Evolutionary conservation across 53 echinoderm and acorn worm species (phyloP), one percentile per base, ranked within the genome.

Genomic region (Zoroaster sp.): DNA sequence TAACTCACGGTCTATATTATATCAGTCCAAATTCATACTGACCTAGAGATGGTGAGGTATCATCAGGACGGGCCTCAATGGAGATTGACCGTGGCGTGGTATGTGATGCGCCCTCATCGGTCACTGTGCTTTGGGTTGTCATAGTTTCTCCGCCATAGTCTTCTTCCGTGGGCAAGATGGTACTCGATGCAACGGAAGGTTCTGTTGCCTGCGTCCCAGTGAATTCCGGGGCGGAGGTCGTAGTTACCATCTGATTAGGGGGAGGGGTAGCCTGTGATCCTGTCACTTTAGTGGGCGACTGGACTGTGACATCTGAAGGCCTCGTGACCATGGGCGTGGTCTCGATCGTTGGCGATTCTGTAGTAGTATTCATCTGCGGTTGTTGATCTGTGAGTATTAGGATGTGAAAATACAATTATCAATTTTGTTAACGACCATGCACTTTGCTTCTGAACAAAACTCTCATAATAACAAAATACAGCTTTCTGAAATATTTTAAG

Each of bases 61-160:
- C 13, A 5, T 23, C 4, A 7, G 0, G 25, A 11, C 7, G 8
- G 0, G 14, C 35, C 8, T 2, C 38, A 46, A 85, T 15, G 15
- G 85, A 69, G 35, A 85, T 20, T 12, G 38, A 72, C 47, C 85
- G 43, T 45, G 85, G 85, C 1, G 85, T 85, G 42, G 34, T 30
- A 14, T 37, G 13, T 30, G 6, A 17, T 34, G 12, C 83, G 70
- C 66, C 66, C 44, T 20, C 83, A 69, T 8, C 46, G 83, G 69
- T 70, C 44, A 35, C 49, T 47, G 47, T 72, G n/a, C n/a, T 70
- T 8, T 47, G 11, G 35, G 14, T 10, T 30, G 21, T 79, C 63
- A 43, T 2, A n/a, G 43, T 74, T 38, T 8, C 54, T 79, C 17
- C 72, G 0, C 8, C 34, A 18, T 55, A 17, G 52, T 72, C 38